Evolutionary conservation across 2,113 vertebrate species (phyloP), one percentile per base, ranked within the genome.

Genomic region (Lophius piscatorius): DNA sequence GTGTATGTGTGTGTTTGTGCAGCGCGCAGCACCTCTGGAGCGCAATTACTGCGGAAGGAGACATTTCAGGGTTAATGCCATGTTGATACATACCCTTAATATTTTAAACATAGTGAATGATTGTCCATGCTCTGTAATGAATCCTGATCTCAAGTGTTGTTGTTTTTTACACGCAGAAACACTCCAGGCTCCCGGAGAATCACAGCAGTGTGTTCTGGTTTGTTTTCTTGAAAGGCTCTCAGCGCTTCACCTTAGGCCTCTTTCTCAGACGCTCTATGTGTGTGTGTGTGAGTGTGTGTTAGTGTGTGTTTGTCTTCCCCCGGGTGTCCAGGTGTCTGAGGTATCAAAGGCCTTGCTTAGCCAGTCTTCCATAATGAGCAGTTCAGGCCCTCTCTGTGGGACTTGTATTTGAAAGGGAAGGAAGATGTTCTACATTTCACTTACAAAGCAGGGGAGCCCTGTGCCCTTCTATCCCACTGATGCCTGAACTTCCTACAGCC

Each of bases 341-440:
- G 60, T 80, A 68, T 83, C 71, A 73, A 75, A 83, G 59, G 24
- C 48, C 26, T 38, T 40, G 24, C 29, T 29, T 35, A 57, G 17
- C 50, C 61, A 26, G 48, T 45, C 24, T 11, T 52, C 28, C 20
- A 22, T 14, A 59, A 38, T 56, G 46, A 61, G 65, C 24, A 23
- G 61, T 48, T 60, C 14, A 63, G 61, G 6, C 20, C 16, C 48
- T 51, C 46, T 60, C 65, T 66, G 44, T 50, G 28, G 60, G 63
- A 42, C 59, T 31, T 44, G 26, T 31, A 20, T 75, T 69, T 57
- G 57, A 77, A 73, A 57, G 28, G 63, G 42, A 64, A 76, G 70
- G 55, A 74, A 58, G 44, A 65, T 52, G 36, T 56, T 81, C 63
- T 78, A 69, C 63, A 71, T 86, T 81, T 81, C 50, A 63, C 50